Evolutionary conservation across 2,888 invertebrate species (phyloP).

Genomic region (Panzeria rudis): DNA sequence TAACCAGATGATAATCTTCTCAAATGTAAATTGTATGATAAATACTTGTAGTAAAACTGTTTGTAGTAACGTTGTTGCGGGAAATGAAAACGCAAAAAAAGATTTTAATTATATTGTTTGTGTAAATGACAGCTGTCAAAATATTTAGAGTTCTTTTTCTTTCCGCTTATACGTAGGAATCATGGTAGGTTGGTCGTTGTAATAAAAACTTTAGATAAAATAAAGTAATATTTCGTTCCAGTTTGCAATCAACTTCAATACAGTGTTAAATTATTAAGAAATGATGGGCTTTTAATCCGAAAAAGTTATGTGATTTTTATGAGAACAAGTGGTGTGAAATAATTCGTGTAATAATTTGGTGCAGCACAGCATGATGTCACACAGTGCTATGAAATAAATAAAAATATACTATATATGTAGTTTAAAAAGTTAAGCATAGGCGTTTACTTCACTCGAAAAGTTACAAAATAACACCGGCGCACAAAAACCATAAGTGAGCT

Average conservation of each 20-base stretch:
- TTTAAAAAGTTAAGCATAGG: no score
- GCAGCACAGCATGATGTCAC: no score
- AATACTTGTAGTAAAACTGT: background rate
- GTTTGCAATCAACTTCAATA: background rate
- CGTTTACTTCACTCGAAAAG: no score
- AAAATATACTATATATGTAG: no score
- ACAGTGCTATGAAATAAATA: no score
- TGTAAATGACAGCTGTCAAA: conserved; percentile 54
- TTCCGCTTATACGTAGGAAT: background rate
- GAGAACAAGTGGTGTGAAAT: background rate
- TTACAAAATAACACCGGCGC: no score
- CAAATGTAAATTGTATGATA: conserved; percentile 37
- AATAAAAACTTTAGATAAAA: background rate
- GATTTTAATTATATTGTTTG: conserved; percentile 14
- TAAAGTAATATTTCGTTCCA: background rate
- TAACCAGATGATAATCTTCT: conserved; percentile 26
- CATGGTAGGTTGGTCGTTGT: background rate
- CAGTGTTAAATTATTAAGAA: background rate
- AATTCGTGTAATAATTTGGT: background rate
- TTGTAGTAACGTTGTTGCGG: background rate
- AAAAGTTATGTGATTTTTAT: background rate
- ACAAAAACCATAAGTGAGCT: no score
- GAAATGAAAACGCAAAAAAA: background rate
- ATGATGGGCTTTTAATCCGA: background rate
- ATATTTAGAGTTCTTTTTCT: conserved; percentile 26